Percentiles rank a stretch among this genome's conserved stretches.
Evolutionary conservation across 2,888 invertebrate species (phyloP).

Genomic region (Osedax frankpressi): DNA sequence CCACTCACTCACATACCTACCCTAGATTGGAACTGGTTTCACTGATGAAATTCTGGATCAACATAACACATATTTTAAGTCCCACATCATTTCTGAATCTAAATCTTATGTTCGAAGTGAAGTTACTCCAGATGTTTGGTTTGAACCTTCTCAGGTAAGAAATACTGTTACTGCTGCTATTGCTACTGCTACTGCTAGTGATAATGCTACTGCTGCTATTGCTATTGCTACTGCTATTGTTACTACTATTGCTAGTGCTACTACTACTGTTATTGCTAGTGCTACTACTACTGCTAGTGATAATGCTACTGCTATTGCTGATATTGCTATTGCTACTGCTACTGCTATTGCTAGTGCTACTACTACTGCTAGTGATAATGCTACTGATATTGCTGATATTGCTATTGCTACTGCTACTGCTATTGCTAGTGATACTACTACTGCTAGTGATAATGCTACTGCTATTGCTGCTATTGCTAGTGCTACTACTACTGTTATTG

Average conservation of each 20-base stretch:
- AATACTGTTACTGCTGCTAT: neutral
- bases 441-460: neutral
- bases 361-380: neutral
- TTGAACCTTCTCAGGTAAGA: constrained; percentile 53
- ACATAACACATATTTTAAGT: constrained; percentile 63
- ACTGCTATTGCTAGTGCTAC: neutral
- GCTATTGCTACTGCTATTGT: neutral
- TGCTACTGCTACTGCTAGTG: neutral
- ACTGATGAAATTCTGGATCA: constrained; percentile 71
- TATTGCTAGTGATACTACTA: neutral
- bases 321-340: neutral
- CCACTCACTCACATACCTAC: neutral
- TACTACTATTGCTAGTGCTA: neutral
- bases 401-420: neutral
- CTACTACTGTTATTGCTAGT: neutral
- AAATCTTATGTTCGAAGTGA: constrained; percentile 61
- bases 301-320: neutral
- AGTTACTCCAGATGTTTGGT: constrained; percentile 46
- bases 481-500: neutral
- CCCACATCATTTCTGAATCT: constrained; percentile 61
- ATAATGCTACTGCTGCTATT: neutral
- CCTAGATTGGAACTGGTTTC: constrained; percentile 79
- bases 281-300: neutral
- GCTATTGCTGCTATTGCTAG: neutral
- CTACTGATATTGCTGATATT: too few species aligned